Conservation (phyloP, 2,888 invertebrate species). For the Chromoteleia sp. region DNA sequence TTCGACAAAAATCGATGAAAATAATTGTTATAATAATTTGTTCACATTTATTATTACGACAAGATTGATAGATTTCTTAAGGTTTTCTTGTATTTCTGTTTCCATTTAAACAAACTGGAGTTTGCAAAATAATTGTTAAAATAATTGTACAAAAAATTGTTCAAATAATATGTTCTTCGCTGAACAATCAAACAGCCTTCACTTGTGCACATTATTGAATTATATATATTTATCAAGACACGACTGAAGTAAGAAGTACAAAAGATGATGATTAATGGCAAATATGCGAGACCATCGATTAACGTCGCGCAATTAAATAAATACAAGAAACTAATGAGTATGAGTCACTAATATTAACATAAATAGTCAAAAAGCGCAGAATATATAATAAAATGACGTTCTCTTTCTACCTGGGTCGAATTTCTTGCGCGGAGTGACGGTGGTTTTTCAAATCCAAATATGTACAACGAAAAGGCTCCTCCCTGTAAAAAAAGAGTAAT, state of each 20-base stretch:
- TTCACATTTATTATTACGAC: no score
- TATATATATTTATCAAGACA: slow-evolving; percentile 12
- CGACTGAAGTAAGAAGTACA: slow-evolving; percentile 43
- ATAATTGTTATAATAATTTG: no score
- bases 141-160: no score
- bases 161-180: background rate
- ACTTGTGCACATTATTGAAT: background rate
- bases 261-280: slow-evolving; percentile 33
- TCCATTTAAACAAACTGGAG: no score
- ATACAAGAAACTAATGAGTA: slow-evolving; percentile 44
- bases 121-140: no score
- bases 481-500: no score
- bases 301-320: slow-evolving; percentile 28
- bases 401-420: slow-evolving; percentile 31
- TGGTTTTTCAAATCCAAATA: background rate
- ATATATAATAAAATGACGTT: slow-evolving; percentile 16
- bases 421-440: background rate
- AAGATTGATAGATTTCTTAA: no score
- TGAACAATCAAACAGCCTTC: background rate
- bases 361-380: slow-evolving; percentile 33
- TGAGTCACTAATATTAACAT: slow-evolving; percentile 23
- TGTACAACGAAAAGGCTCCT: background rate
- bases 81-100: no score
- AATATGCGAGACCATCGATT: slow-evolving; percentile 17
- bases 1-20: no score